Conservation (phyloP, 2,113 vertebrate genomes). For the Trogon surrucura region DNA sequence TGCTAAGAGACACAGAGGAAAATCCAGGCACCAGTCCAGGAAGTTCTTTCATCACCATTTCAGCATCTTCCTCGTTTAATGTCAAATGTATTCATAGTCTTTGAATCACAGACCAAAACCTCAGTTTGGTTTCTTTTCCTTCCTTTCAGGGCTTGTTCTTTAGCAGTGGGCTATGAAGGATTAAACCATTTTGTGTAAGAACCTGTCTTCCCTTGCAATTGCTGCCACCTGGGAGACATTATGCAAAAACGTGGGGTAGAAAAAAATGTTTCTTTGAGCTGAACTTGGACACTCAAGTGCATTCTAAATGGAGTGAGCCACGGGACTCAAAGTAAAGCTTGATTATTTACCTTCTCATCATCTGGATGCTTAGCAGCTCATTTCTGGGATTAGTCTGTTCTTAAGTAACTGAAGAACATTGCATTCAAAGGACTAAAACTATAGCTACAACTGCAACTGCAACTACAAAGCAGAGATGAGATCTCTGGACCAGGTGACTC, state of each 20-base stretch:
- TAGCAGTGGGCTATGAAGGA: background rate
- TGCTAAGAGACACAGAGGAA: background rate
- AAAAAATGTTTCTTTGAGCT: background rate
- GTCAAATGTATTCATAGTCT: background rate
- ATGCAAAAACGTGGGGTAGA: background rate
- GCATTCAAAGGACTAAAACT: background rate
- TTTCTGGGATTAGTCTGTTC: background rate
- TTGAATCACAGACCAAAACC: background rate
- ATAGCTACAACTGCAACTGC: background rate
- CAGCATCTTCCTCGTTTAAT: background rate
- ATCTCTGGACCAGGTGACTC: background rate
- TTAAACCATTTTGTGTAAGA: background rate
- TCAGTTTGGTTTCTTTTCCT: background rate
- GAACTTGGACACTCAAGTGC: background rate
- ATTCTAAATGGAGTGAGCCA: background rate
- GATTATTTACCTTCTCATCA: background rate
- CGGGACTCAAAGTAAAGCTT: background rate
- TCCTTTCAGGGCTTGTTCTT: background rate
- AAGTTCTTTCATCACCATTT: background rate
- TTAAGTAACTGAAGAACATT: background rate
- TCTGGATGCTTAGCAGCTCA: background rate
- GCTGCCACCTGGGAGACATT: background rate
- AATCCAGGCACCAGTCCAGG: background rate
- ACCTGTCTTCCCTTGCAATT: background rate
- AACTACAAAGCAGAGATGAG: background rate